Evolutionary conservation across 2,888 invertebrate species (phyloP), one percentile per base, ranked within the genome.

Genomic region (Drosophila stalkeri): DNA sequence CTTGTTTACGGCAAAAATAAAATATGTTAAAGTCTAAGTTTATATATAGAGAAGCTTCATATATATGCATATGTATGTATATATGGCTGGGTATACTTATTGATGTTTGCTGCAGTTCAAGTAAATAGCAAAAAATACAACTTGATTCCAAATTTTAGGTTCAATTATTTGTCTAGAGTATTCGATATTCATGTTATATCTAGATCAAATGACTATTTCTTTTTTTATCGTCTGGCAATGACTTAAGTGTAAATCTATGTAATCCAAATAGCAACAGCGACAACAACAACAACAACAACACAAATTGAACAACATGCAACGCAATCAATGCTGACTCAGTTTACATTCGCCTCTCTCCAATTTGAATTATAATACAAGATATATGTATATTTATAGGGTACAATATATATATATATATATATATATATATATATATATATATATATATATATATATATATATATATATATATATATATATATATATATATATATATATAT

Each of bases 231-330:
- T 43, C 72, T 23, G 57, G 31, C 65, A 41, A 62, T 63, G 71
- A 44, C 51, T 76, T 64, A 61, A 77, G 82, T 85, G 82, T 71
- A 80, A 81, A 82, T 74, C 82, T 37, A 74, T 85, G 85, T 82
- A 72, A 82, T 78, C 72, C 47, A 65, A 65, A 54, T 46, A 44
- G 23, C 35, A 61, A 64, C 44, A 54, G 44, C 57, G 44, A 31
- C 41, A 27, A 27, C 27, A 27, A 49, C 47, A 27, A 47, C 47
- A 49, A 31, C 49, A 51, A 51, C 33, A 20, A 6, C 35, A 52
- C 46, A 47, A 18, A 51, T 35, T 16, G 20, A 60, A 70, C 56
- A 69, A 78, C 81, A 81, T 69, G 75, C 64, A 68, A 72, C 69
- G 83, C 83, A 84, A 82, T 85, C 82, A 76, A 41, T 46, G 57